Evolutionary conservation across 2,888 invertebrate species (phyloP).

Genomic region (Campoplex capitator): DNA sequence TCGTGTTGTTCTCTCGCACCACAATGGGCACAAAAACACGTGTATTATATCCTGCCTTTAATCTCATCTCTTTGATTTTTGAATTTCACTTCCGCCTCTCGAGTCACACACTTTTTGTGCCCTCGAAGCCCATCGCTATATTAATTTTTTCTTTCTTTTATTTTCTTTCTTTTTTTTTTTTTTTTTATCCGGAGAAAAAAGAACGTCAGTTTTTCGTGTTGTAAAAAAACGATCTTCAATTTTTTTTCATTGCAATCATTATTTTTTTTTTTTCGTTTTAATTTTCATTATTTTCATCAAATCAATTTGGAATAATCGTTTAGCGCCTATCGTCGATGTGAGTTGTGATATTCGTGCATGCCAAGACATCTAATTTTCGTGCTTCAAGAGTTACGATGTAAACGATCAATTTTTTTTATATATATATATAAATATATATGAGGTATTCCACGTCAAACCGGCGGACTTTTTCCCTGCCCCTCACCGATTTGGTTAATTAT

Average conservation of each 20-base stretch:
- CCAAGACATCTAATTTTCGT: constrained; percentile 82
- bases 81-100: constrained; percentile 53
- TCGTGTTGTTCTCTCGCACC: constrained; percentile 30
- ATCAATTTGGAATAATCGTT: constrained; percentile 33
- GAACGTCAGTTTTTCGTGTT: background rate
- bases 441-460: too few relatives aligned
- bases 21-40: constrained; percentile 25
- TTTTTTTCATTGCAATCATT: background rate
- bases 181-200: background rate
- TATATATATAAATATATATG: background rate
- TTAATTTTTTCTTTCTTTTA: too few relatives aligned
- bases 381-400: constrained; percentile 69
- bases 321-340: constrained; percentile 73
- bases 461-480: too few relatives aligned
- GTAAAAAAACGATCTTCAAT: background rate
- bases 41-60: background rate
- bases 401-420: background rate
- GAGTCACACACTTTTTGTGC: background rate
- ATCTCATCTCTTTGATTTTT: constrained; percentile 27
- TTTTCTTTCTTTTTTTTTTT: too few relatives aligned
- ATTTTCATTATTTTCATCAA: background rate
- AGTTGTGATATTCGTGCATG: constrained; percentile 82
- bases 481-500: too few relatives aligned
- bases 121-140: background rate
- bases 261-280: background rate